phyloP scores from a whole-genome alignment of 1,140 invertebrate species.

The Globodera ellingtonae region DNA sequence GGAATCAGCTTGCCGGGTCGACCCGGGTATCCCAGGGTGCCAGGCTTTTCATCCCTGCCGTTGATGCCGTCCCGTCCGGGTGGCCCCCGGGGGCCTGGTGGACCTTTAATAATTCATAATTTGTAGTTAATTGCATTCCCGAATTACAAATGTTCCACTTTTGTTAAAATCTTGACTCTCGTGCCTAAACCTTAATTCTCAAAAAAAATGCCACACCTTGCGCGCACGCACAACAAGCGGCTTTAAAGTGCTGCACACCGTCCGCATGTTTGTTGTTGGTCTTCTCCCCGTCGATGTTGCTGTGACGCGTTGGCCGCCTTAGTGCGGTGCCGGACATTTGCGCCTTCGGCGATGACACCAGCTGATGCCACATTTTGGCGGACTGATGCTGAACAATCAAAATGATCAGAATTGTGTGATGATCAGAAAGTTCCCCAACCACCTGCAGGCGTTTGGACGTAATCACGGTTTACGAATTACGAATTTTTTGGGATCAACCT shows the following conservation, averaged over 20 bases:
- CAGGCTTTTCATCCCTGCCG: slow-evolving; percentile 18
- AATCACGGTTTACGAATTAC: too few species aligned
- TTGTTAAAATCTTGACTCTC: too few species aligned
- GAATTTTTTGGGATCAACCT: too few species aligned
- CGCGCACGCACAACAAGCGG: slow-evolving; percentile 56
- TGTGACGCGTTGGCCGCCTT: slow-evolving; percentile 38
- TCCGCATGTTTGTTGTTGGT: too few species aligned
- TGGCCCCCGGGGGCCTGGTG: slow-evolving; percentile 19
- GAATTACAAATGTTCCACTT: too few species aligned
- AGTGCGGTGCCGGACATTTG: neutral
- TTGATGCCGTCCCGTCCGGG: slow-evolving; percentile 46
- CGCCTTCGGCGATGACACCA: slow-evolving; percentile 40
- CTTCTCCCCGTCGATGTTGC: too few species aligned
- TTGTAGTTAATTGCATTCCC: neutral
- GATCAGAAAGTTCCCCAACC: too few species aligned
- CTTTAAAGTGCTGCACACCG: slow-evolving; percentile 38
- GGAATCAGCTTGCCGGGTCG: slow-evolving; percentile 55
- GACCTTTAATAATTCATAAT: neutral
- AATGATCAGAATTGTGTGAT: neutral
- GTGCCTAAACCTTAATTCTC: too few species aligned
- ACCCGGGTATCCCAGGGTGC: slow-evolving; percentile 35
- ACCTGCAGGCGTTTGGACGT: too few species aligned
- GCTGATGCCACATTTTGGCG: slow-evolving; percentile 47
- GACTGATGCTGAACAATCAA: slow-evolving; percentile 35
- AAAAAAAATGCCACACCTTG: slow-evolving; percentile 50